Evolutionary conservation across 2,797 vertebrate genomes (phyloP).

Genomic region (Trachurus trachurus): DNA sequence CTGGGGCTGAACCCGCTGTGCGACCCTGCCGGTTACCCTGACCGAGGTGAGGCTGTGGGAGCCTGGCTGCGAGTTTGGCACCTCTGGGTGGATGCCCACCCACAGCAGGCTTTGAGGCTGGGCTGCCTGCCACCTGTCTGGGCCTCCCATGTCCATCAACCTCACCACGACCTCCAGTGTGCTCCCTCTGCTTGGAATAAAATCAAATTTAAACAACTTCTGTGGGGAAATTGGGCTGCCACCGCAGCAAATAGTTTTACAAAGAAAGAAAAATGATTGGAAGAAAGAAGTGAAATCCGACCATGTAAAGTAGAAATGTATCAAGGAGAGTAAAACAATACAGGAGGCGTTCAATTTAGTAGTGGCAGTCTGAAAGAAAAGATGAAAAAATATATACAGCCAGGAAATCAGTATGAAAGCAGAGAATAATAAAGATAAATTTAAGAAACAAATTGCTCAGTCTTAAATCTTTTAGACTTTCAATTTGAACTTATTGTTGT

Average conservation of each 20-base stretch:
- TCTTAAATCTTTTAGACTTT: not conserved
- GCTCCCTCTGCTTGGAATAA: slow-evolving; percentile 13
- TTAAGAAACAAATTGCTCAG: not conserved
- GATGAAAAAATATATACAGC: not conserved
- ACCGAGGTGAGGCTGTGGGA: slow-evolving; percentile 77
- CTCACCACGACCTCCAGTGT: slow-evolving; percentile 49
- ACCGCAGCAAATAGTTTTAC: not conserved
- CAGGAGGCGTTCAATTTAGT: not conserved
- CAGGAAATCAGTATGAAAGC: not conserved
- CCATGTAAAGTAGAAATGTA: not conserved
- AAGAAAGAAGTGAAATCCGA: not conserved
- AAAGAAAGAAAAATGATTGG: not conserved
- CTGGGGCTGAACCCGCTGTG: slow-evolving; percentile 65
- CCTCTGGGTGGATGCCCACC: slow-evolving; percentile 79
- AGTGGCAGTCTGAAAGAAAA: not conserved
- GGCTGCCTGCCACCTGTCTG: slow-evolving; percentile 83
- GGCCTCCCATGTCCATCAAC: slow-evolving; percentile 59
- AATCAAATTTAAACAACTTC: slow-evolving; percentile 3
- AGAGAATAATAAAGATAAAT: not conserved
- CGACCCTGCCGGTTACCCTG: slow-evolving; percentile 62
- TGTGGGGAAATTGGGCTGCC: not conserved
- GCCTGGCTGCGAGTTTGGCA: slow-evolving; percentile 79
- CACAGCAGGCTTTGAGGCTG: slow-evolving; percentile 72
- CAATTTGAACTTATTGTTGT: not conserved
- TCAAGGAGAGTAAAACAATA: not conserved